A percentile compares a stretch with the other conserved stretches of the same genome.
phyloP scores from a whole-genome alignment of 2,797 vertebrate genomes.

The Tachyglossus aculeatus region DNA sequence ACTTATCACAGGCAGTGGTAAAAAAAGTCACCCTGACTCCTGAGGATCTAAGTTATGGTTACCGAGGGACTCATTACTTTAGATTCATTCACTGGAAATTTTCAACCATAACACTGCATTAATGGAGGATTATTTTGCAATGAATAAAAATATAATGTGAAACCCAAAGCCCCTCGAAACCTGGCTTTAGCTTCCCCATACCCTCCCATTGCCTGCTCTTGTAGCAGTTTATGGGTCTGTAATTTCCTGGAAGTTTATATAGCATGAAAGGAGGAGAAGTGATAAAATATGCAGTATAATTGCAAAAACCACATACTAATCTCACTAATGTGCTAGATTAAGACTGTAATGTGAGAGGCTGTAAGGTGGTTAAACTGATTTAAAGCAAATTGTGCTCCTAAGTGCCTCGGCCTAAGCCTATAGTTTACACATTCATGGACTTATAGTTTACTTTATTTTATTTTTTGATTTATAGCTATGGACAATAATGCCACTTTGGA shows the following conservation, averaged over 20 bases:
- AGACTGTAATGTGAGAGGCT: conserved; percentile 59
- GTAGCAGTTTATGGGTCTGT: conserved; percentile 65
- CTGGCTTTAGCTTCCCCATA: conserved; percentile 49
- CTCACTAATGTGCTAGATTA: conserved; percentile 72
- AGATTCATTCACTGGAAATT: conserved; percentile 12
- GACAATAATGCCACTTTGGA: conserved; percentile 57
- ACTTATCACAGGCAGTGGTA: conserved; percentile 19
- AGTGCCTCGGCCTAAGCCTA: conserved; percentile 52
- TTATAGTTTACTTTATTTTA: conserved; percentile 65
- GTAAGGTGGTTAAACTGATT: conserved; percentile 70
- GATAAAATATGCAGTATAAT: conserved; percentile 76
- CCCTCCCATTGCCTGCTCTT: conserved; percentile 52
- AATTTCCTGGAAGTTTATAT: conserved; percentile 74
- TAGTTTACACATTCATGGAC: conserved; percentile 60
- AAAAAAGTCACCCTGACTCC: neutral
- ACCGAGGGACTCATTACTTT: conserved; percentile 11
- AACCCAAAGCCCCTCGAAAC: neutral
- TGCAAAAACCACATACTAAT: conserved; percentile 70
- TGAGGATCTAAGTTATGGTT: neutral
- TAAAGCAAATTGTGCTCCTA: conserved; percentile 57
- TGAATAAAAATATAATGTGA: conserved; percentile 13
- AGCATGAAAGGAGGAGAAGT: conserved; percentile 72
- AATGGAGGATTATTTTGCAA: conserved; percentile 21
- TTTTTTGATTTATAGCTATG: conserved; percentile 65
- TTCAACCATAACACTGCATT: conserved; percentile 4